Evolutionary conservation across 2,888 invertebrate genomes (phyloP), one percentile per base, ranked within the genome.

Genomic region (Cantharis lateralis): DNA sequence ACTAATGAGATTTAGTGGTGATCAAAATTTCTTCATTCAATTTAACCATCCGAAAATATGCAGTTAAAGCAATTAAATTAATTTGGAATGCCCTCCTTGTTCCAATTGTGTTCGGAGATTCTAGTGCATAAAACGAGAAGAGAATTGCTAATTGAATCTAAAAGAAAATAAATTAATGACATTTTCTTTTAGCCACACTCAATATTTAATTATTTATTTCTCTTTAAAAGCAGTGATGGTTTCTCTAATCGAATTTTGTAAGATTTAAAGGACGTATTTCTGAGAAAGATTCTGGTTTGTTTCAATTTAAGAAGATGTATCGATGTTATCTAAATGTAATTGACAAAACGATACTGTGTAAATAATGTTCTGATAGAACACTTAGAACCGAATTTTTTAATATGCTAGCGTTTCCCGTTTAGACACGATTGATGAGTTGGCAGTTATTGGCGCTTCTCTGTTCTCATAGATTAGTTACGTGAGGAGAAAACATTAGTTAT

Each of bases 381-480:
- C 75, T 80, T 78, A 71, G 76, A 75, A 70, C 76, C 74, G 80
- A 80, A 81, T 81, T 85, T 85, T 86, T 85, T 85, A 86, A 85
- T 84, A 82, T 80, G 80, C 73, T 82, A 82, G 82, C 81, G 81
- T 78, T 82, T 82, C 79, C 80, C 74, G 80, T 78, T 81, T 76
- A 80, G 77, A 79, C 79, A 80, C 79, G 83, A 86, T 84, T 86
- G 87, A 87, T 87, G 87, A 86, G 85, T 85, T 85, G 86, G 86
- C 87, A 86, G 86, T 86, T 87, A 87, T 87, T 86, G 85, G 85
- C 85, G 84, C 85, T 86, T 84, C 85, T 85, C 86, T 85, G 86
- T 85, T 85, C 85, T 85, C 86, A 86, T 87, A 86, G 86, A 87
- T 87, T 87, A 87, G 87, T 86, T 87, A 87, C 87, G 87, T 87